Percentiles rank a stretch among this genome's conserved stretches.
phyloP scores from a whole-genome alignment of 2,113 vertebrate genomes.

The Pheucticus melanocephalus region DNA sequence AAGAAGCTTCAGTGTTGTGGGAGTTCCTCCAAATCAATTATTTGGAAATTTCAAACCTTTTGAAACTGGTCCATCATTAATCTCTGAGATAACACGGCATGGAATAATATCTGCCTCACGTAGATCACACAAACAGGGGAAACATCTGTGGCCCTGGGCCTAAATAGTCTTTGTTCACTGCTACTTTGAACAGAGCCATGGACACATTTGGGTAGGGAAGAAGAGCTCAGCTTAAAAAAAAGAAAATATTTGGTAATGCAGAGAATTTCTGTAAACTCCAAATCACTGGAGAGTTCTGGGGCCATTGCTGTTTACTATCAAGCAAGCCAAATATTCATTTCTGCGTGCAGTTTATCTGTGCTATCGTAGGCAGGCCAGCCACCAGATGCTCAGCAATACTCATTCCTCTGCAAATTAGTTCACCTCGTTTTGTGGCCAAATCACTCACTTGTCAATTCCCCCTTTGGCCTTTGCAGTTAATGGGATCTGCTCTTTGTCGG shows the following conservation, averaged over 20 bases:
- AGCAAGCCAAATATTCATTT: not conserved
- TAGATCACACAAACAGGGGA: not conserved
- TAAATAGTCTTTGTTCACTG: not conserved
- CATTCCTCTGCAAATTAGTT: constrained; percentile 57
- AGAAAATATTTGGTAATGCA: not conserved
- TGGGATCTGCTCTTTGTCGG: constrained; percentile 33
- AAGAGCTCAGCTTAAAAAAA: not conserved
- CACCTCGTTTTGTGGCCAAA: constrained; percentile 54
- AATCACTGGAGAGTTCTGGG: not conserved
- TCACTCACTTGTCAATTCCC: constrained; percentile 40
- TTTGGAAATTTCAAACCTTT: constrained; percentile 43
- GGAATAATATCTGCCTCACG: not conserved
- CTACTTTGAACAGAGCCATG: not conserved
- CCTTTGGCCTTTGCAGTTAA: constrained; percentile 58
- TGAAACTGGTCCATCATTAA: not conserved
- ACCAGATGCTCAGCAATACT: constrained; percentile 53
- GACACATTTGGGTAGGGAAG: not conserved
- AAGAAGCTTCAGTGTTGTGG: not conserved
- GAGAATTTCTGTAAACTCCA: constrained; percentile 3
- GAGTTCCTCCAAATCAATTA: constrained; percentile 44
- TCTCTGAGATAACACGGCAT: not conserved
- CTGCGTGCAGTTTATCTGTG: not conserved
- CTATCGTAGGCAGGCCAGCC: constrained; percentile 12
- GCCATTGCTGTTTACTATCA: not conserved
- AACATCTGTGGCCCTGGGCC: not conserved